phyloP scores from a whole-genome alignment of 2,888 invertebrate species.

The Xanthorhoe spadicearia region DNA sequence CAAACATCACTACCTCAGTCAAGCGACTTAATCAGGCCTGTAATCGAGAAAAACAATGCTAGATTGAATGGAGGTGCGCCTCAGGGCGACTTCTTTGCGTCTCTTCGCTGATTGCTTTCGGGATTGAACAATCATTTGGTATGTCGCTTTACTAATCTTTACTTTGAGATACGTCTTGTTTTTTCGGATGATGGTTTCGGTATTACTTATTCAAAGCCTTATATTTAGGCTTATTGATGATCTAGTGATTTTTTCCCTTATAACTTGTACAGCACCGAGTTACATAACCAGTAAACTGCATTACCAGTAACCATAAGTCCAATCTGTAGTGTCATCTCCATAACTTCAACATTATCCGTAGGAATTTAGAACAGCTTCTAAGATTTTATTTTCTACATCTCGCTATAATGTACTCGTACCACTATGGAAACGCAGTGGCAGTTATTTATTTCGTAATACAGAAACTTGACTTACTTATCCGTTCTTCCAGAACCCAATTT shows the following conservation, averaged over 20 bases:
- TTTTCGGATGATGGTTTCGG: not conserved
- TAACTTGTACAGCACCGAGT: too few relatives aligned
- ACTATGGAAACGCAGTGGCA: too few relatives aligned
- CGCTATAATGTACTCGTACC: too few relatives aligned
- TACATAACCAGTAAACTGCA: too few relatives aligned
- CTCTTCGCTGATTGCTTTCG: slow-evolving; percentile 42
- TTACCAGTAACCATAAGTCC: too few relatives aligned
- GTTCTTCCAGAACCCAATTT: slow-evolving; percentile 40
- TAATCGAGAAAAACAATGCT: slow-evolving; percentile 79
- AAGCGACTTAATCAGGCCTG: slow-evolving; percentile 75
- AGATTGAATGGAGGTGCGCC: slow-evolving; percentile 57
- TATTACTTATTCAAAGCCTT: not conserved
- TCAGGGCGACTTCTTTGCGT: slow-evolving; percentile 44
- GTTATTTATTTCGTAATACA: too few relatives aligned
- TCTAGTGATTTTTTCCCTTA: not conserved
- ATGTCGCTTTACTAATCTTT: slow-evolving; percentile 27
- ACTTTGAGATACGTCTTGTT: slow-evolving; percentile 16
- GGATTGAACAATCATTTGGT: slow-evolving; percentile 37
- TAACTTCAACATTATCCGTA: too few relatives aligned
- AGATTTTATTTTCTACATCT: too few relatives aligned
- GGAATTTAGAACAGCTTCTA: too few relatives aligned
- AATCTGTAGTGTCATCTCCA: too few relatives aligned
- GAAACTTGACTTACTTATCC: slow-evolving; percentile 5
- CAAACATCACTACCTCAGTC: slow-evolving; percentile 48
- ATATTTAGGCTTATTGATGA: not conserved